A percentile compares a stretch with the other conserved stretches of the same genome.
These are phyloP conservation scores for Ametastegia equiseti DNA, from an alignment of 2,888 invertebrate genomes.

Conservation along the genomic window DNA sequence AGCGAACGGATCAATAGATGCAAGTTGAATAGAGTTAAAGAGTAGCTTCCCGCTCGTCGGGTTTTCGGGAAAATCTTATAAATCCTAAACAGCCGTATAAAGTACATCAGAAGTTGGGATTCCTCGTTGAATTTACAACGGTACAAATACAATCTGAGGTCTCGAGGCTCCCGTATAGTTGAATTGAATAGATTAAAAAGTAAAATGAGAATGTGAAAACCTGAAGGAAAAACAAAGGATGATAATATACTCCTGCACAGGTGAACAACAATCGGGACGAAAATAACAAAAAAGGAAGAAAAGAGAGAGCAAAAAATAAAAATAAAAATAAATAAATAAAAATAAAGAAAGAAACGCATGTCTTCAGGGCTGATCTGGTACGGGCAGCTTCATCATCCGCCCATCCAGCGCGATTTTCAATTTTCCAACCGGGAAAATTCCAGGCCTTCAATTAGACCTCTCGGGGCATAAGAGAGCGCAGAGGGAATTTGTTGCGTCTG, in stretches of 20 bases:
- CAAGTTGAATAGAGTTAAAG: not conserved
- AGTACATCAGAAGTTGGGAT: not conserved
- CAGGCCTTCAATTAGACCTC: constrained; percentile 45
- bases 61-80: not conserved
- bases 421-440: constrained; percentile 39
- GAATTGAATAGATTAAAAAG: constrained; percentile 37
- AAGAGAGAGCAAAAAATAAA: constrained; percentile 17
- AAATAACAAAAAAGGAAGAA: not conserved
- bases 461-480: constrained; percentile 15
- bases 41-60: not conserved
- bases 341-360: constrained; percentile 11
- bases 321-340: not conserved
- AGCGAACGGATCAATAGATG: not conserved
- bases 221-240: not conserved
- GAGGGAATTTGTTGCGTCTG: not conserved
- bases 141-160: not conserved
- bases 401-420: constrained; percentile 42
- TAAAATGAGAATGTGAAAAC: not conserved
- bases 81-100: not conserved
- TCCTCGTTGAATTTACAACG: not conserved
- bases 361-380: constrained; percentile 47
- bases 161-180: not conserved
- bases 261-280: too few relatives aligned
- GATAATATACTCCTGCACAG: too few relatives aligned
- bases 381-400: constrained; percentile 46